Conservation (phyloP, 2,113 vertebrate species). For the Andinoacara biseriatus region DNA sequence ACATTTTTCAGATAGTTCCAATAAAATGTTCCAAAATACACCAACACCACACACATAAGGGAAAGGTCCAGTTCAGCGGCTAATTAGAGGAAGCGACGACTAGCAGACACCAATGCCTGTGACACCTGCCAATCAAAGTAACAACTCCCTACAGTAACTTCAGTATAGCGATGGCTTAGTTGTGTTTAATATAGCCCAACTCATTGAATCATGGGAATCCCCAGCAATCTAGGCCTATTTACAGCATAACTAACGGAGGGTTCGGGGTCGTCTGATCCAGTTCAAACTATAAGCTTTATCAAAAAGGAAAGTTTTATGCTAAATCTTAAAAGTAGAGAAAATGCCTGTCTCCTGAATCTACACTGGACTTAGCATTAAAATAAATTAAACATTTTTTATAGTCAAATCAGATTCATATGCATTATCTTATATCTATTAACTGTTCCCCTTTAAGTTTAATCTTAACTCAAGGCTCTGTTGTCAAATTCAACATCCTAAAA, state of each 20-base stretch:
- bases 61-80: neutral
- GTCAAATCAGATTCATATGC: neutral
- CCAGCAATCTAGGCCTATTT: too few relatives aligned
- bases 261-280: too few relatives aligned
- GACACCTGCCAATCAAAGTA: neutral
- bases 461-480: neutral
- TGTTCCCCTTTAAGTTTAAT: neutral
- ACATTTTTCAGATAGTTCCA: neutral
- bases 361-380: neutral
- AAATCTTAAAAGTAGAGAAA: too few relatives aligned
- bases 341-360: neutral
- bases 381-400: neutral
- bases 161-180: neutral
- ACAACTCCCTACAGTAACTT: neutral
- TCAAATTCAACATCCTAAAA: neutral
- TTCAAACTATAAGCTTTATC: too few relatives aligned
- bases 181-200: neutral
- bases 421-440: neutral
- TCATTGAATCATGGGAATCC: too few relatives aligned
- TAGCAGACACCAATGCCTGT: neutral
- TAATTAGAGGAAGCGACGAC: neutral
- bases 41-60: neutral
- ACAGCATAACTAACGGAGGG: too few relatives aligned
- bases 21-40: neutral
- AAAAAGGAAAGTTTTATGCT: too few relatives aligned